Evolutionary conservation across 2,797 vertebrate genomes (phyloP).

Genomic region (Eurystomus glaucurus): DNA sequence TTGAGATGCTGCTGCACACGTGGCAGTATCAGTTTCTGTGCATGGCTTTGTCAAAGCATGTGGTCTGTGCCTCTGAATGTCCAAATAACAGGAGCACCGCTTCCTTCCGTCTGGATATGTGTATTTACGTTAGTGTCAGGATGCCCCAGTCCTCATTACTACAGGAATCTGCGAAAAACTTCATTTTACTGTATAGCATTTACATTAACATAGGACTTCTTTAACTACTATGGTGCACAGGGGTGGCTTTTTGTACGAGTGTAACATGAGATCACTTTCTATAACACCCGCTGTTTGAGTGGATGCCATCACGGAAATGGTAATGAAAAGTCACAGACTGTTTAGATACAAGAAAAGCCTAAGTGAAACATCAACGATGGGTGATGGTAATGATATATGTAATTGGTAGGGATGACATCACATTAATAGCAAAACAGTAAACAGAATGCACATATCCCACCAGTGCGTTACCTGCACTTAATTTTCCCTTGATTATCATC

Average conservation of each 20-base stretch:
- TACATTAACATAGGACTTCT: rapidly evolving
- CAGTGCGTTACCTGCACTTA: not conserved
- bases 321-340: not conserved
- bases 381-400: too few relatives aligned
- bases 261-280: not conserved
- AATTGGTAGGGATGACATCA: not conserved
- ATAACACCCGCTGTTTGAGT: not conserved
- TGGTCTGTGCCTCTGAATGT: not conserved
- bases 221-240: rapidly evolving
- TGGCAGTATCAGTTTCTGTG: not conserved
- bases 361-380: not conserved
- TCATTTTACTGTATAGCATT: rapidly evolving
- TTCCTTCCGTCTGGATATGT: rapidly evolving
- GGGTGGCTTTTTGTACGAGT: not conserved
- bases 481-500: not conserved
- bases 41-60: not conserved
- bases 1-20: not conserved
- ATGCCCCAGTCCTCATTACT: rapidly evolving
- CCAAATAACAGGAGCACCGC: not conserved
- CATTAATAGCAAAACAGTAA: not conserved
- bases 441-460: not conserved
- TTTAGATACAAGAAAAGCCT: rapidly evolving
- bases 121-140: not conserved
- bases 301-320: rapidly evolving
- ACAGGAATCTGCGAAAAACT: not conserved